These are phyloP conservation scores for Dryoscopus gambensis DNA, from an alignment of 2,113 vertebrate species.

Conservation along the genomic window DNA sequence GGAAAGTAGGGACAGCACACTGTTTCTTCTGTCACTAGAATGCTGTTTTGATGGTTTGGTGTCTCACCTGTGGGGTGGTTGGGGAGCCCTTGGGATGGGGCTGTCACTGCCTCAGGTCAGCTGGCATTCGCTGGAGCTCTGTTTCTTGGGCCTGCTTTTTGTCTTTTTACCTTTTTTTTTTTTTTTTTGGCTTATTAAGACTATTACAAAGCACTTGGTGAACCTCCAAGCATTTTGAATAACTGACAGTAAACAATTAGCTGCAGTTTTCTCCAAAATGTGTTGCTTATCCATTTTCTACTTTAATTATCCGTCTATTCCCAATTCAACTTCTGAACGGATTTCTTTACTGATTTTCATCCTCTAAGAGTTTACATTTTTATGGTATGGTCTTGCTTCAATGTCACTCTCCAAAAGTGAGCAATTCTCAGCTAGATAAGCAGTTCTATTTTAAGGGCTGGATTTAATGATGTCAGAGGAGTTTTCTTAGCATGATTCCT, in stretches of 20 bases:
- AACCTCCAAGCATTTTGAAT: neutral
- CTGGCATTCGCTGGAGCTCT: neutral
- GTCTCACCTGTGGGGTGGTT: neutral
- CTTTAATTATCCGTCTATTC: neutral
- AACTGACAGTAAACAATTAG: neutral
- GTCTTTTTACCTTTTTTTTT: neutral
- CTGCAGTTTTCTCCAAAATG: neutral
- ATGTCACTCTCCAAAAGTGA: neutral
- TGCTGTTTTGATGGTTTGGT: neutral
- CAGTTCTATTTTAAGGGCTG: constrained; percentile 24
- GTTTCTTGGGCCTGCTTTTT: neutral
- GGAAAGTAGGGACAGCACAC: neutral
- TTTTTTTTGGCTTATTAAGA: neutral
- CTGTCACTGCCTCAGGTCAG: neutral
- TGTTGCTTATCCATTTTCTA: neutral
- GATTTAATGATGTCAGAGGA: constrained; percentile 16
- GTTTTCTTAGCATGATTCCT: constrained; percentile 40
- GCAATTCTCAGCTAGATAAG: neutral
- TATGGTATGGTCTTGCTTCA: neutral
- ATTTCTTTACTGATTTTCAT: neutral
- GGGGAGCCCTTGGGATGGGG: neutral
- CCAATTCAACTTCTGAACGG: neutral
- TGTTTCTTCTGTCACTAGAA: neutral
- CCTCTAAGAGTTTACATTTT: neutral
- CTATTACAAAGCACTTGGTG: neutral